Base-by-base conservation (phyloP, 2,888 invertebrate genomes). In the Microplitis manilae region DNA sequence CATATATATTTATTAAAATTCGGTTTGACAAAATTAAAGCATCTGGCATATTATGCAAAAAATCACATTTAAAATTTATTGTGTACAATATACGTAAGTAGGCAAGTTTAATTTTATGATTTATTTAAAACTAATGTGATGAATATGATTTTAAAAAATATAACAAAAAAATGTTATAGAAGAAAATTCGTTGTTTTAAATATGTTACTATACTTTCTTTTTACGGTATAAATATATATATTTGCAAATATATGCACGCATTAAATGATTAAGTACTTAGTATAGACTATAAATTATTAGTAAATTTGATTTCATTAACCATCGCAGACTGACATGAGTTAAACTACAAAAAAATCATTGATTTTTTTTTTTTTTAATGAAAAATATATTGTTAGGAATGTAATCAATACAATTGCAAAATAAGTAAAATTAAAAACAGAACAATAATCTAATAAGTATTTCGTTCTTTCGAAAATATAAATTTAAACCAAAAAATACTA, bases 191-290 rank as follows among this genome's bases (percentile, higher is more conserved):
- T 50, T 50, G 50, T 50, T 13, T 13, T 50, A 50, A 50, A 50
- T 50, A 4, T 50, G 8, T 50, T 13, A 1, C 50, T 50, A 13
- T 8, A 50, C 50, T 50, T 50, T 50, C 9, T 50, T 50, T 13
- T 50, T 5, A 13, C 50, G 50, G 6, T 50, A 50, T 50, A 50
- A 13, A 50, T 50, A 13, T 67, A 71, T 71, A 71, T 76, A 70
- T 71, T 8, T 64, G 39, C n/a, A 40, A 60, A 40, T 60, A 74
- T 8, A 73, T 15, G 39, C 50, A 59, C 30, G 4, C 17, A 6
- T 68, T 70, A 17, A 70, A n/a, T 20, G 41, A 50, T 69, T 41
- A 68, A 68, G 20, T 68, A 68, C 30, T 68, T 13, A 40, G 15
- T 6, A 38, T 68, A 38, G 7, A 30, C 40, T 1, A 68, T 40